Base-by-base conservation (phyloP, 2,888 invertebrate genomes). In the Steinernema hermaphroditum region DNA sequence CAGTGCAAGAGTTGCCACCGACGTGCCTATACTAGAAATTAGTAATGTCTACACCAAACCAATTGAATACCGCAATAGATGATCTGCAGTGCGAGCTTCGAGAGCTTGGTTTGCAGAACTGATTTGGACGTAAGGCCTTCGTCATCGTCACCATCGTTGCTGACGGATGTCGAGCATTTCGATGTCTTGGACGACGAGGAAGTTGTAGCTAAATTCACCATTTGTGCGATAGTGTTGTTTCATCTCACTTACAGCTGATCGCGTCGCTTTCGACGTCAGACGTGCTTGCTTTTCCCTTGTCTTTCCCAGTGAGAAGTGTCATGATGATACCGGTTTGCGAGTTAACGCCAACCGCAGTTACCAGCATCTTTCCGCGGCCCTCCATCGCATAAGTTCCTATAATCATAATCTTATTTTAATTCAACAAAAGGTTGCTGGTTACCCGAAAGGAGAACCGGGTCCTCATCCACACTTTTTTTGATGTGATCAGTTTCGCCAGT, bases 401-500 rank as follows among this genome's bases (percentile, higher is more conserved):
- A 80, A 70, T 32, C 19, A 19, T n/a, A 19, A 69, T 27, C 14
- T 49, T 14, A n/a, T n/a, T n/a, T n/a, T n/a, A n/a, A n/a, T n/a
- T n/a, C n/a, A n/a, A n/a, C n/a, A n/a, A n/a, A n/a, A n/a, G n/a
- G n/a, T n/a, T n/a, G n/a, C n/a, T n/a, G n/a, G n/a, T 78, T 80
- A 87, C 89, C 89, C 86, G 97, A 97, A 87, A 98, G 91, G 87
- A 98, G 92, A 93, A 97, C 94, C 71, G 97, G 96, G 91, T 98
- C 97, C 87, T 90, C 91, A 75, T 91, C 88, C 89, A 93, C 92
- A 79, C 95, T 94, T 89, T 98, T 98, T 89, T 96, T 97, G 81
- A 98, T 96, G 91, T 97, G 96, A 90, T 98, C 98, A 72, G 97
- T 96, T 90, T 98, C 98, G 83, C 98, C 98, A 79, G 98, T 98